Evolutionary conservation across 2,113 vertebrate species (phyloP).

Genomic region (Aleadryas rufinucha): DNA sequence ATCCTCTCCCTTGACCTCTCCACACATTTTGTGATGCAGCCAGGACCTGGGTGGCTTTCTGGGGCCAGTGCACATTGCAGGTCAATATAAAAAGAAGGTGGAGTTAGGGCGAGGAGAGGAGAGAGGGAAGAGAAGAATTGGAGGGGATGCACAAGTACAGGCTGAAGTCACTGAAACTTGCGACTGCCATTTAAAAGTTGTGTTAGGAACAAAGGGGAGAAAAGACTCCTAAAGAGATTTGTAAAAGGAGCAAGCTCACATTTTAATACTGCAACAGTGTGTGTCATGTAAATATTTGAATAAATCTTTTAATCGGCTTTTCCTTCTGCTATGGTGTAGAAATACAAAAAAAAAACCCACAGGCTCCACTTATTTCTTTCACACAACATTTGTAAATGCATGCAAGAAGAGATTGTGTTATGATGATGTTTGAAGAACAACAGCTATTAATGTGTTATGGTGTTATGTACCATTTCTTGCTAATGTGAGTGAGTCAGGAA

Average conservation of each 20-base stretch:
- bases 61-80: not conserved
- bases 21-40: not conserved
- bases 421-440: not conserved
- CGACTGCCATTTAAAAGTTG: not conserved
- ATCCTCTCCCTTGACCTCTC: not conserved
- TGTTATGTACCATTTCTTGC: not conserved
- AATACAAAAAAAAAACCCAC: not conserved
- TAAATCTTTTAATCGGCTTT: constrained; percentile 45
- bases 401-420: not conserved
- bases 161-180: not conserved
- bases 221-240: constrained; percentile 14
- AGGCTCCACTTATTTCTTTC: not conserved
- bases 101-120: not conserved
- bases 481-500: not conserved
- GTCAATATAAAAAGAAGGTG: accelerated
- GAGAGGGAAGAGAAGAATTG: not conserved
- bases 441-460: not conserved
- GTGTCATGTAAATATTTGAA: constrained; percentile 45
- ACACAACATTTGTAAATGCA: not conserved
- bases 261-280: not conserved
- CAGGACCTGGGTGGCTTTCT: not conserved
- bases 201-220: not conserved
- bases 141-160: not conserved
- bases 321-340: not conserved
- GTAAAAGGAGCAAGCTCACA: not conserved